These are phyloP conservation scores for Caiman crocodilus DNA, from an alignment of 2,797 vertebrate species.

Conservation along the genomic window DNA sequence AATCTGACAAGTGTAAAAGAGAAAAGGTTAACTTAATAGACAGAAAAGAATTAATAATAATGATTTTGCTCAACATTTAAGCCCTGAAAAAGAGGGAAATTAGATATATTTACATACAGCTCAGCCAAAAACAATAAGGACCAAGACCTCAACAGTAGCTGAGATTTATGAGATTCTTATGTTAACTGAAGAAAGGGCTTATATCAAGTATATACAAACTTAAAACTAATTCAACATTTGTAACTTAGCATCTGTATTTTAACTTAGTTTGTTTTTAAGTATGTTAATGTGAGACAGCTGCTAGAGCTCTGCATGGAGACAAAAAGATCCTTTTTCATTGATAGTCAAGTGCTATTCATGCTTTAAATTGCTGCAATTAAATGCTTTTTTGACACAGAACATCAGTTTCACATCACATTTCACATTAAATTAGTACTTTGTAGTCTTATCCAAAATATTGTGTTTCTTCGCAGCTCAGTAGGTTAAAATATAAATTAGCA, in stretches of 20 bases:
- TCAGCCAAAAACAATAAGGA: conserved; percentile 33
- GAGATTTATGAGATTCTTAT: conserved; percentile 28
- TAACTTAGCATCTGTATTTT: conserved; percentile 22
- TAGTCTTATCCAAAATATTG: neutral
- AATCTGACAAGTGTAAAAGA: conserved; percentile 10
- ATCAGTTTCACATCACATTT: neutral
- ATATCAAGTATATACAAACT: conserved; percentile 14
- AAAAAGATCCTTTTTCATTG: neutral
- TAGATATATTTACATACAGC: conserved; percentile 30
- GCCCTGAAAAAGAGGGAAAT: conserved; percentile 29
- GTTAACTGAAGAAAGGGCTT: neutral
- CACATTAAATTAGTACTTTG: neutral
- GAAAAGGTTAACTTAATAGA: conserved; percentile 27
- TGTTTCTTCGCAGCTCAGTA: neutral
- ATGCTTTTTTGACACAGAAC: neutral
- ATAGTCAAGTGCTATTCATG: neutral
- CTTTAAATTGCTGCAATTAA: conserved; percentile 3
- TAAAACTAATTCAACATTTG: conserved; percentile 51
- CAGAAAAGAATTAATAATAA: conserved; percentile 44
- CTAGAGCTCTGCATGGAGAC: neutral
- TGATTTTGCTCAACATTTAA: conserved; percentile 60
- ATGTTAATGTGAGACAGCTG: conserved; percentile 60
- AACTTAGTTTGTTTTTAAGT: conserved; percentile 25
- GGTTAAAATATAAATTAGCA: neutral
- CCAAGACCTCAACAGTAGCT: conserved; percentile 26